These are phyloP conservation scores for Temnothorax longispinosus DNA, from an alignment of 1,140 invertebrate genomes.

Conservation along the genomic window DNA sequence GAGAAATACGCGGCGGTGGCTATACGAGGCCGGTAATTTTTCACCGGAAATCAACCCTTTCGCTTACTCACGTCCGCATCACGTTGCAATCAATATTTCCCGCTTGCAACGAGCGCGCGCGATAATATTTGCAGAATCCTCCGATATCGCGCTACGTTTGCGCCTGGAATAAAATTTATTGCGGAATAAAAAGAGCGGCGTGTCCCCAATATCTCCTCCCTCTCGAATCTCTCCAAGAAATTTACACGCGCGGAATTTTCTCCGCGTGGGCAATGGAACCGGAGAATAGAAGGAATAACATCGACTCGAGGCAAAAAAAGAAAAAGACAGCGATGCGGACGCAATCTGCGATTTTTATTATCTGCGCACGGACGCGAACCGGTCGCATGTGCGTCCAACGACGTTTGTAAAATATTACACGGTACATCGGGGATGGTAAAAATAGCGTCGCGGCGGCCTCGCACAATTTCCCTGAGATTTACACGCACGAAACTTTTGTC, in stretches of 20 bases:
- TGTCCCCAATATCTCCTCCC: conserved; percentile 2
- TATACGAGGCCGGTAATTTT: conserved; percentile 43
- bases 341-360: conserved; percentile 62
- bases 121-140: conserved; percentile 57
- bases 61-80: conserved; percentile 45
- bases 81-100: conserved; percentile 53
- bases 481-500: conserved; percentile 29
- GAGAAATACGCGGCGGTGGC: conserved; percentile 17
- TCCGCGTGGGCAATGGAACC: neutral
- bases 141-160: conserved; percentile 41
- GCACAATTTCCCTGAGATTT: conserved; percentile 37
- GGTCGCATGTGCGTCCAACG: conserved; percentile 55
- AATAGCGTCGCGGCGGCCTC: neutral
- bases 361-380: conserved; percentile 43
- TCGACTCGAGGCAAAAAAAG: conserved; percentile 18
- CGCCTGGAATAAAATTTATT: conserved; percentile 45
- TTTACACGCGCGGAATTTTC: conserved; percentile 32
- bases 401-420: conserved; percentile 59
- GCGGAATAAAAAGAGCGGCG: conserved; percentile 32
- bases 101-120: conserved; percentile 20
- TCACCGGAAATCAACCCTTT: conserved; percentile 55
- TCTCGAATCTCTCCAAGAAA: conserved; percentile 39
- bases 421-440: conserved; percentile 31
- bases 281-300: conserved; percentile 30
- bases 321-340: conserved; percentile 25